Evolutionary conservation across 2,888 invertebrate genomes (phyloP), one percentile per base, ranked within the genome.

Genomic region (Tuta absoluta): DNA sequence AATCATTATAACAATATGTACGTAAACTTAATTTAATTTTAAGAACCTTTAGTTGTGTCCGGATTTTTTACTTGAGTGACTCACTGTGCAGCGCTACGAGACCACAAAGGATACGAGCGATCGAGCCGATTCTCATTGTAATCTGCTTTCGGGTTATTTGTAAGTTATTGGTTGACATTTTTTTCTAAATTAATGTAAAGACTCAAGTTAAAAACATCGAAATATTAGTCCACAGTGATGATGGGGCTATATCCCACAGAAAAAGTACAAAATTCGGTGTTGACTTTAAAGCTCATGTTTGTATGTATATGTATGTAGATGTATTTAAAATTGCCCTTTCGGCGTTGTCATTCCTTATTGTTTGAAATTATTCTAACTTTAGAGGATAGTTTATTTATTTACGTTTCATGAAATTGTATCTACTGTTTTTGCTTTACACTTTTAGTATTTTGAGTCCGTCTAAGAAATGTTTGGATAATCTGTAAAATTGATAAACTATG

Each of bases 231-330:
- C 91, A 89, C 89, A 84, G 87, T 89, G 89, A 88, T 85, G 81
- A 81, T 81, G 86, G 86, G 86, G 82, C 81, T 85, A 85, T 81
- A 85, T 81, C 86, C 89, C 90, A 78, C 81, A 82, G 87, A 84
- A 79, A 90, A 83, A 91, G 91, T 91, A 91, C 91, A 91, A 91
- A 91, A 88, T 91, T 91, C 91, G 90, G 89, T 91, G 91, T 89
- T 88, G 87, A 87, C 84, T 85, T 79, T 83, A 80, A 84, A 83
- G 79, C 85, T 85, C 89, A 84, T 85, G 86, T 89, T 87, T 88
- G 84, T 90, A 87, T 86, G 77, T 87, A 84, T 84, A 85, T 84
- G 80, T 85, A 83, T 80, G 82, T 88, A 89, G 87, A 84, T 82
- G 85, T 87, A 87, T 86, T 82, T 79, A 78, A 84, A 83, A 81